Evolutionary conservation across 2,113 vertebrate genomes (phyloP).

Genomic region (Hyperopisus bebe): DNA sequence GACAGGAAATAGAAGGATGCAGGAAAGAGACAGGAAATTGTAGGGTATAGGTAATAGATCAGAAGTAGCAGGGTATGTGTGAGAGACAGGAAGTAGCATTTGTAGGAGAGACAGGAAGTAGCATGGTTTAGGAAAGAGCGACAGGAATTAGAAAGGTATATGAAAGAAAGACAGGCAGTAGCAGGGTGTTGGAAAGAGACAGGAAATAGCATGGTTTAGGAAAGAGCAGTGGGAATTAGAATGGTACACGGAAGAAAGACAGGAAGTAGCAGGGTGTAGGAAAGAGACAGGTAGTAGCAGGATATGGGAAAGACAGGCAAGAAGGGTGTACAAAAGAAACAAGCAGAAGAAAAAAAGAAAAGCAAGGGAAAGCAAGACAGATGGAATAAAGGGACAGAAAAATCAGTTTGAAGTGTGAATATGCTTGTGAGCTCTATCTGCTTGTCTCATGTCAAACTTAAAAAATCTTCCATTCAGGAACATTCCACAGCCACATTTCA

Average conservation of each 20-base stretch:
- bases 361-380: neutral
- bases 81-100: neutral
- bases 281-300: neutral
- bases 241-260: neutral
- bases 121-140: neutral
- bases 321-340: too few relatives aligned
- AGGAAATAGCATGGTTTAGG: constrained; percentile 15
- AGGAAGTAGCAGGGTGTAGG: neutral
- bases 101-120: neutral
- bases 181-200: too few relatives aligned
- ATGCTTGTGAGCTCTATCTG: neutral
- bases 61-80: constrained; percentile 7
- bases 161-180: neutral
- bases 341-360: too few relatives aligned
- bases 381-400: neutral
- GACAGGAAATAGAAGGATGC: neutral
- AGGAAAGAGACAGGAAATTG: constrained; percentile 18
- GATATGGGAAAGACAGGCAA: neutral
- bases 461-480: neutral
- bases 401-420: neutral
- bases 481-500: neutral
- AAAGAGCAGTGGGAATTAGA: neutral
- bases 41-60: neutral
- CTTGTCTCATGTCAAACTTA: neutral
- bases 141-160: neutral